Percentiles rank a stretch among this genome's conserved stretches.
Conservation (phyloP, 1,140 invertebrate species). For the Euglossa dilemma region DNA sequence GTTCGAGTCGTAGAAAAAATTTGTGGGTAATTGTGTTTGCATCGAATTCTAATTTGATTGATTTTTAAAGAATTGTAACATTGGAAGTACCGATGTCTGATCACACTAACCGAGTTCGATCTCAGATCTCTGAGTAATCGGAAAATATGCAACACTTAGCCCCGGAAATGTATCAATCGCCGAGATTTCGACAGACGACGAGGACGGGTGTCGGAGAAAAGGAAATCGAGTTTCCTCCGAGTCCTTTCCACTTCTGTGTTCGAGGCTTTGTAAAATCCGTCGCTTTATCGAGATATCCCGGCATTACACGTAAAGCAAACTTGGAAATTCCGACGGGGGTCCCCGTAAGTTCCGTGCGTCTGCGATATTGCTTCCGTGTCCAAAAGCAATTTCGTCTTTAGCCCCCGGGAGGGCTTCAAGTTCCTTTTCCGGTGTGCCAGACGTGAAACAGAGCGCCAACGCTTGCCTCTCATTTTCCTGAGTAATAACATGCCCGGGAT, state of each 20-base stretch:
- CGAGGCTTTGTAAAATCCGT: background rate
- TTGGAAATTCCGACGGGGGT: background rate
- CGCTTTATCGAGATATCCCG: constrained; percentile 25
- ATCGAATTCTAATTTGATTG: too few species aligned
- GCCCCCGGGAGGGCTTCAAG: background rate
- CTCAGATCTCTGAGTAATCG: too few species aligned
- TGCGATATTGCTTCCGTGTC: constrained; percentile 42
- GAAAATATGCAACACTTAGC: background rate
- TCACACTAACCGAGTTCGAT: too few species aligned
- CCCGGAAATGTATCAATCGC: background rate
- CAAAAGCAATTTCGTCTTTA: constrained; percentile 43
- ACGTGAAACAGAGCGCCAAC: background rate
- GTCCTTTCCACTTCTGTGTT: background rate
- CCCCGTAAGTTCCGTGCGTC: constrained; percentile 8
- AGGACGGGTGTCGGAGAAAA: background rate
- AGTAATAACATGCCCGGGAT: background rate
- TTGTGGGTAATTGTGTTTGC: too few species aligned
- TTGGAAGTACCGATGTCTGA: too few species aligned
- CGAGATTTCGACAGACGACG: background rate
- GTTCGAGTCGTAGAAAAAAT: too few species aligned
- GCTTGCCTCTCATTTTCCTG: background rate
- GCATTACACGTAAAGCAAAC: constrained; percentile 36
- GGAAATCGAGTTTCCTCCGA: constrained; percentile 4
- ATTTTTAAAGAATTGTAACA: too few species aligned
- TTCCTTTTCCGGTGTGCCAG: constrained; percentile 21